phyloP scores from a whole-genome alignment of 2,113 vertebrate species.

The Rana temporaria region DNA sequence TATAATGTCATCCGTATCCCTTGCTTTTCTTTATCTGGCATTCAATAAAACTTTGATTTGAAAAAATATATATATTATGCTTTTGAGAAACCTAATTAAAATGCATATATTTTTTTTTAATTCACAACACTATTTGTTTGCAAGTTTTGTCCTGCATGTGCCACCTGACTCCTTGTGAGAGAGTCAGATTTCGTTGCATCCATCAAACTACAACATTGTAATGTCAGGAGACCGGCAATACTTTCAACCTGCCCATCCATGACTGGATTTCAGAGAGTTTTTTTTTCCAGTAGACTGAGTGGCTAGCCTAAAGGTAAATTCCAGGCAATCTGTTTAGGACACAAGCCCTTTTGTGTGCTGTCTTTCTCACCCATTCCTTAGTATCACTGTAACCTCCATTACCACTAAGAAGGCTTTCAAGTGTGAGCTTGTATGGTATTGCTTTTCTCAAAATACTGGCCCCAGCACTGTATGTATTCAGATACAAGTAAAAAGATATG shows the following conservation, averaged over 20 bases:
- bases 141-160: constrained; percentile 70
- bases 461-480: constrained; percentile 60
- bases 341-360: constrained; percentile 84
- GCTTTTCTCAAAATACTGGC: constrained; percentile 68
- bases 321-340: constrained; percentile 80
- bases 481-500: constrained; percentile 62
- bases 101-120: constrained; percentile 60
- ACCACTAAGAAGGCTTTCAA: constrained; percentile 75
- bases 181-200: constrained; percentile 88
- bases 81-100: constrained; percentile 62
- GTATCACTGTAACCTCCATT: constrained; percentile 69
- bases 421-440: constrained; percentile 80
- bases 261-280: constrained; percentile 87
- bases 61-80: constrained; percentile 47
- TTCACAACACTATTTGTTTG: constrained; percentile 69
- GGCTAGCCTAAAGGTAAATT: constrained; percentile 88
- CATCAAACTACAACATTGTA: constrained; percentile 83
- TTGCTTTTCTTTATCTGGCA: no score
- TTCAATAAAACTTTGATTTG: no score
- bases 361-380: constrained; percentile 60
- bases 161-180: constrained; percentile 75
- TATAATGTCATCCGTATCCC: no score
- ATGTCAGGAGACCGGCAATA: constrained; percentile 77
- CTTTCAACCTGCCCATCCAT: constrained; percentile 80
- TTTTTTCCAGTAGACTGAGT: constrained; percentile 74